Conservation (phyloP, 2,888 invertebrate genomes). For the Aplocera efformata region DNA sequence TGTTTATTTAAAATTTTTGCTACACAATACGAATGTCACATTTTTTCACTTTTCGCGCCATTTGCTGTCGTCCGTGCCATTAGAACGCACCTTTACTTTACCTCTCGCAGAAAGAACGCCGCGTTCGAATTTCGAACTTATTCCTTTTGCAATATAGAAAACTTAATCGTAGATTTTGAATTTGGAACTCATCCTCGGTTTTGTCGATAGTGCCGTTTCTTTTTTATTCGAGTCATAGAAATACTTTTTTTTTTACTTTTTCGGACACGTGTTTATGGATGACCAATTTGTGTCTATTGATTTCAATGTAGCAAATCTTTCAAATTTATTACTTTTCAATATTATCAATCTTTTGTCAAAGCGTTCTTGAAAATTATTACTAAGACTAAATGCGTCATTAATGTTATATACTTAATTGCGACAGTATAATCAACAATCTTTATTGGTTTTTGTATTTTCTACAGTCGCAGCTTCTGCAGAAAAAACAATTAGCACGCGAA, state of each 20-base stretch:
- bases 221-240: conserved; percentile 20
- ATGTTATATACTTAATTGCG: too few relatives aligned
- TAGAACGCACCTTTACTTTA: conserved; percentile 35
- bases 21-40: conserved; percentile 64
- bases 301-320: conserved; percentile 44
- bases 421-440: too few relatives aligned
- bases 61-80: conserved; percentile 70
- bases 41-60: conserved; percentile 75
- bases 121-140: conserved; percentile 38
- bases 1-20: conserved; percentile 77
- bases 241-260: conserved; percentile 48
- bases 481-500: too few relatives aligned
- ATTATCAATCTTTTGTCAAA: conserved; percentile 14
- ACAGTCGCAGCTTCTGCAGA: too few relatives aligned
- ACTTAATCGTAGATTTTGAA: conserved; percentile 19
- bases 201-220: conserved; percentile 31
- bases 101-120: conserved; percentile 28
- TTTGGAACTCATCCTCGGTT: conserved; percentile 18
- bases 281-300: conserved; percentile 72
- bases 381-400: not conserved
- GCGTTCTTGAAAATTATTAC: conserved; percentile 1
- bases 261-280: conserved; percentile 67
- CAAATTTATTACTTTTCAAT: conserved; percentile 45
- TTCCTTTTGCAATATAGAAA: conserved; percentile 26
- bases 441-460: too few relatives aligned